Base-by-base conservation (phyloP, 2,888 invertebrate species). In the Helicoverpa assulta region DNA sequence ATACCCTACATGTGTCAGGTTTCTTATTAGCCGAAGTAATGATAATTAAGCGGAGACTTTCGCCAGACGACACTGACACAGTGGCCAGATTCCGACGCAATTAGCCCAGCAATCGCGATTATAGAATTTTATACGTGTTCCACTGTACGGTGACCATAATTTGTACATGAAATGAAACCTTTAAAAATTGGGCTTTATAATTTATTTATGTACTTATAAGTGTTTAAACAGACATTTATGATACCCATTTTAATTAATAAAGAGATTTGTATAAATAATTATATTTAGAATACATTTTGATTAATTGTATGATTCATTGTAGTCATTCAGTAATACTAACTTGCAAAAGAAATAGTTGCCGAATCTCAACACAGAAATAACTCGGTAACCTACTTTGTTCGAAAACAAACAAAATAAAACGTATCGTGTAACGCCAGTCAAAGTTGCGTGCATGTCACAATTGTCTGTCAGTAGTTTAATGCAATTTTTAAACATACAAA, bases 1-100 rank as follows among this genome's bases (percentile, higher is more conserved):
- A 61, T 61, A 70, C 19, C 63, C 62, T 63, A 61, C 70, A 62
- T 77, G 79, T 72, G 79, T 70, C 67, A 57, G 64, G 65, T 64
- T 81, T 73, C 67, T 70, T 71, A 70, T 59, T 80, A 73, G 51
- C 58, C 61, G 70, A 73, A 82, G 73, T 70, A 73, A 77, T 74
- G 73, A 67, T 75, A 82, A 84, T 82, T 77, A 73, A 71, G 52
- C 58, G 10, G 65, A 70, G 60, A 84, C 87, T 88, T 89, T 89
- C 86, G 69, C 88, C 73, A 60, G 67, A 55, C 70, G 73, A 73
- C 78, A 80, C 76, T 88, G 89, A 86, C 90, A 91, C 80, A 89
- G 87, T 89, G 86, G 86, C 88, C 88, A 88, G 84, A 82, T 84
- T 88, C 81, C 84, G 51, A 56, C 62, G 85, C 83, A 89, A 90